Evolutionary conservation across 2,797 vertebrate species (phyloP).

Genomic region (Zalophus californianus): DNA sequence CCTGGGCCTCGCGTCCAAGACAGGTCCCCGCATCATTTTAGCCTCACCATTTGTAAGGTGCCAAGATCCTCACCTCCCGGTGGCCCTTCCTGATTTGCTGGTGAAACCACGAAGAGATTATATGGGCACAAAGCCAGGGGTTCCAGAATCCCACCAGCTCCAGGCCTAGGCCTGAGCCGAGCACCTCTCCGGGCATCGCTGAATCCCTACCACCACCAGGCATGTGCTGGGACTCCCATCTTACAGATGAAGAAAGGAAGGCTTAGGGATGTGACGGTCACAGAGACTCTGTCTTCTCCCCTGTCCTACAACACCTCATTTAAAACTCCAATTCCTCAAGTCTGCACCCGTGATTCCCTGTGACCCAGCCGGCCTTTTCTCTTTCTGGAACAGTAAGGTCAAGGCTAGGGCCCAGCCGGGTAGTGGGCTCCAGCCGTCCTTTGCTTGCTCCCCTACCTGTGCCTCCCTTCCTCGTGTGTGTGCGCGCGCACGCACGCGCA

Average conservation of each 20-base stretch:
- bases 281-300: background rate
- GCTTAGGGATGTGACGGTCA: background rate
- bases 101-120: background rate
- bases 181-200: fast-evolving
- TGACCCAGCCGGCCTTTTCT: fast-evolving
- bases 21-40: background rate
- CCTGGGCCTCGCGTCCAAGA: background rate
- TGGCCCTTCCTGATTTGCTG: background rate
- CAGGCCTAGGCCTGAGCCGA: background rate
- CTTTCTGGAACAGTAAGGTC: background rate
- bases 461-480: background rate
- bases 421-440: background rate
- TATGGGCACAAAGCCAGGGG: background rate
- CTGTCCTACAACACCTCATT: background rate
- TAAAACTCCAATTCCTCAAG: background rate
- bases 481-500: background rate
- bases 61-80: background rate
- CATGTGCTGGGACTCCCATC: background rate
- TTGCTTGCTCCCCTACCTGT: background rate
- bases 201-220: background rate
- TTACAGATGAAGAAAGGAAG: background rate
- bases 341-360: background rate
- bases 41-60: background rate
- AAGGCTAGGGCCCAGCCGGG: background rate
- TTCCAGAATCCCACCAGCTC: background rate